Base-by-base conservation (phyloP, 1,140 invertebrate species). In the silkworm (Bombyx mori) region DNA sequence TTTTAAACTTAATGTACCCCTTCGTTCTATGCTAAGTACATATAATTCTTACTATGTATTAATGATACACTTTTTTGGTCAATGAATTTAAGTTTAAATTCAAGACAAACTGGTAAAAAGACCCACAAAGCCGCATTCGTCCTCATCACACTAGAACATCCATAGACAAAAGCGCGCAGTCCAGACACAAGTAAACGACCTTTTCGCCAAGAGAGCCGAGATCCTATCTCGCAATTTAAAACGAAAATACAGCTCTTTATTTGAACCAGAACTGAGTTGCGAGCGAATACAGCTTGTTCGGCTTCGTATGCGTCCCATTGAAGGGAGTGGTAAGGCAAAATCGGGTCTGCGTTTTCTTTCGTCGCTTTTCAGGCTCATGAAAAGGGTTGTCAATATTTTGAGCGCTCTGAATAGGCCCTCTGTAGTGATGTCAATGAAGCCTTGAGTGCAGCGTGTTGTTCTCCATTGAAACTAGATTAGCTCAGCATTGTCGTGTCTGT, bases 351-450 rank as follows among this genome's bases (percentile, higher is more conserved):
- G n/a, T 79, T 81, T 80, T 80, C 69, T 79, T 73, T 74, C 65
- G 58, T 74, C 80, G 22, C 54, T 75, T 81, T 83, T 82, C 75
- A 80, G 65, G 57, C 52, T 65, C 58, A 54, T 83, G 75, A 83
- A 83, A 74, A 73, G 68, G 77, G 78, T 78, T 82, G 82, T 85
- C 79, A 85, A 85, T 85, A 85, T 85, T 85, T 85, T 85, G 75
- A 82, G 77, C 77, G 73, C 58, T 70, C 68, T 85, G 82, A 85
- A 85, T 82, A 35, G 72, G 73, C 61, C 60, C 54, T 64, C 57
- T 72, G 75, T 71, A 68, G 79, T 71, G 60, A 79, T 80, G 75
- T 81, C 79, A 78, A 79, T 77, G 73, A 70, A 56, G 70, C 65
- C 62, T 73, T 76, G 68, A 83, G 78, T 79, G 71, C 60, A 50